Evolutionary conservation across 2,888 invertebrate species (phyloP).

Genomic region (Leptinotarsa tumamoca): DNA sequence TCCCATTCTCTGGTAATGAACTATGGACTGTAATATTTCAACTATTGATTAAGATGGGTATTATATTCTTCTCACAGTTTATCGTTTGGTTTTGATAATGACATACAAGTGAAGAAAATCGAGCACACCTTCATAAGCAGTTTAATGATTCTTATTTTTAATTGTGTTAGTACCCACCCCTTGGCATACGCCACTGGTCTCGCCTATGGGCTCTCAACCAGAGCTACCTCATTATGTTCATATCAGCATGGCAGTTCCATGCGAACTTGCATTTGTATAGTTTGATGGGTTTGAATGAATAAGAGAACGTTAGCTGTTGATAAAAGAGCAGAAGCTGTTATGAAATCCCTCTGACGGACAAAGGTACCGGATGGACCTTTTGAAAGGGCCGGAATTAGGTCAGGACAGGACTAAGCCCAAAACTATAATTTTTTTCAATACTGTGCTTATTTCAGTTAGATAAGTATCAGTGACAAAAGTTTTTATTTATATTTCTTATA

Average conservation of each 20-base stretch:
- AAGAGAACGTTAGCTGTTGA: constrained; percentile 10
- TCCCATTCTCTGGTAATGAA: no score
- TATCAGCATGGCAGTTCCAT: constrained; percentile 1
- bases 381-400: constrained; percentile 4
- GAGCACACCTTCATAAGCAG: no score
- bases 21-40: no score
- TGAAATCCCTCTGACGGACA: constrained; percentile 25
- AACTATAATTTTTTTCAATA: background rate
- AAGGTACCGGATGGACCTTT: constrained; percentile 19
- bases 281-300: constrained; percentile 5
- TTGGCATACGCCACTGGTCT: constrained; percentile 9
- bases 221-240: constrained; percentile 2
- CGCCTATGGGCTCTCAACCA: background rate
- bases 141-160: no score
- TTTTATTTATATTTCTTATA: no score
- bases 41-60: no score
- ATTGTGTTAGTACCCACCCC: background rate
- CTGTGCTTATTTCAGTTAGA: no score
- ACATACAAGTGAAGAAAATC: no score
- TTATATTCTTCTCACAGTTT: no score
- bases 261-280: background rate
- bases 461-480: no score
- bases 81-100: no score
- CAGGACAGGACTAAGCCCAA: background rate
- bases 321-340: constrained; percentile 20